Evolutionary conservation across 2,797 vertebrate species (phyloP).

Genomic region (Gallinago nigripennis): DNA sequence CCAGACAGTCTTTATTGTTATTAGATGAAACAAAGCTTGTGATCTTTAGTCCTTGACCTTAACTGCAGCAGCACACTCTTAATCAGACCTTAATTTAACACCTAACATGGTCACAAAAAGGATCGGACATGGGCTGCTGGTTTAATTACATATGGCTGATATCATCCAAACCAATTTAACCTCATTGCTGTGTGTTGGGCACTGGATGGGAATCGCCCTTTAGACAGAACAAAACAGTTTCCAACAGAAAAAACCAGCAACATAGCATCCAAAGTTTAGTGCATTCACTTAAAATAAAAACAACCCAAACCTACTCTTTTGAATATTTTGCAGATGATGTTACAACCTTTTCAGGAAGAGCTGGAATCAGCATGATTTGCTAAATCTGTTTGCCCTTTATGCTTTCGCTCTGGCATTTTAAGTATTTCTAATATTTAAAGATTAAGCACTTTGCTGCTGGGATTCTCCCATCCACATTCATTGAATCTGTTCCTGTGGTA

Average conservation of each 20-base stretch:
- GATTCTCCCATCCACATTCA: background rate
- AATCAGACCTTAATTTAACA: constrained; percentile 76
- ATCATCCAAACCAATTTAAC: constrained; percentile 73
- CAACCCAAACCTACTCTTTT: background rate
- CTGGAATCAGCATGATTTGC: background rate
- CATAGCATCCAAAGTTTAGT: background rate
- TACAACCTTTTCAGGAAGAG: background rate
- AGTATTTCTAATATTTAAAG: background rate
- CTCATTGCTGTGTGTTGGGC: constrained; percentile 28
- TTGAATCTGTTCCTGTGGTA: background rate
- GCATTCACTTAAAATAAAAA: background rate
- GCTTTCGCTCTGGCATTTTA: background rate
- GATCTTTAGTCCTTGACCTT: constrained; percentile 77
- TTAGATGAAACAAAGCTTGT: constrained; percentile 73
- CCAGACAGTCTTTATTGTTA: constrained; percentile 73
- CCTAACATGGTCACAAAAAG: constrained; percentile 76
- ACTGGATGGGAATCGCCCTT: background rate
- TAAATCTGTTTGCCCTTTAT: background rate
- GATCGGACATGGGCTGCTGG: constrained; percentile 66
- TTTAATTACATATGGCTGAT: constrained; percentile 72
- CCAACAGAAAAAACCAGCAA: background rate
- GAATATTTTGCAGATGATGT: background rate
- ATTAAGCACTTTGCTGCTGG: background rate
- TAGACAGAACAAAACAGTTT: constrained; percentile 3
- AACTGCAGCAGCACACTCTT: constrained; percentile 61